These are phyloP conservation scores for Pollenia amentaria DNA, from an alignment of 2,888 invertebrate species.

Conservation along the genomic window DNA sequence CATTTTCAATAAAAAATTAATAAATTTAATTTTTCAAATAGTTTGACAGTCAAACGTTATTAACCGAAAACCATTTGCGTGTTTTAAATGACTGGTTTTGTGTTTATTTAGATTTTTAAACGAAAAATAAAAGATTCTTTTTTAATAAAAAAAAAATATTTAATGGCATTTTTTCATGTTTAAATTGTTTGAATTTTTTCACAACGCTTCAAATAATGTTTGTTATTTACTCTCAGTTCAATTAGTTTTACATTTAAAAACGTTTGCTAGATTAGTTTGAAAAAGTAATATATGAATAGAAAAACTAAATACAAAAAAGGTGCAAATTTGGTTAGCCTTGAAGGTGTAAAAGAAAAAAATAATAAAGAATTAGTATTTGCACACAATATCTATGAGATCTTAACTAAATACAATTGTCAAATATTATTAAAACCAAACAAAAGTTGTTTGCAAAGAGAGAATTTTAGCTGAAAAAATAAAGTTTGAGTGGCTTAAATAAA, in stretches of 20 bases:
- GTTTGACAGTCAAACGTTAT: conserved; percentile 7
- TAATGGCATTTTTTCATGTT: conserved; percentile 41
- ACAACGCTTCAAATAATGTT: conserved; percentile 15
- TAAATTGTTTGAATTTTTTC: conserved; percentile 23
- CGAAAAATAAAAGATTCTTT: conserved; percentile 10
- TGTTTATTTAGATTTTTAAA: conserved; percentile 42
- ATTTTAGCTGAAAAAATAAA: no score
- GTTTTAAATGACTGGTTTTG: conserved; percentile 46
- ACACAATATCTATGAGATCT: not conserved
- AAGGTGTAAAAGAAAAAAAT: conserved; percentile 56
- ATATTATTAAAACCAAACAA: not conserved
- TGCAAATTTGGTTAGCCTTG: conserved; percentile 70
- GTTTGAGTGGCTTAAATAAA: no score
- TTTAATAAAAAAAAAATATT: not conserved
- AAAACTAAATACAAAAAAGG: conserved; percentile 39
- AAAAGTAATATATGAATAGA: not conserved
- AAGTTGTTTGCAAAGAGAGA: not conserved
- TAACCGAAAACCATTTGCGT: conserved; percentile 29
- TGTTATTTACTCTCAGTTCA: conserved; percentile 49
- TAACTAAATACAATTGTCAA: not conserved
- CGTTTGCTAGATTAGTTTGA: conserved; percentile 15
- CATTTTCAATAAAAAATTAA: not conserved
- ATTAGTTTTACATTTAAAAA: conserved; percentile 28
- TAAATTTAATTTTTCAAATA: conserved; percentile 10
- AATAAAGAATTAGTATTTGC: conserved; percentile 60